Percentiles rank a stretch among this genome's conserved stretches.
Evolutionary conservation across 2,888 invertebrate genomes (phyloP).

Genomic region (Campopleginae sp.): DNA sequence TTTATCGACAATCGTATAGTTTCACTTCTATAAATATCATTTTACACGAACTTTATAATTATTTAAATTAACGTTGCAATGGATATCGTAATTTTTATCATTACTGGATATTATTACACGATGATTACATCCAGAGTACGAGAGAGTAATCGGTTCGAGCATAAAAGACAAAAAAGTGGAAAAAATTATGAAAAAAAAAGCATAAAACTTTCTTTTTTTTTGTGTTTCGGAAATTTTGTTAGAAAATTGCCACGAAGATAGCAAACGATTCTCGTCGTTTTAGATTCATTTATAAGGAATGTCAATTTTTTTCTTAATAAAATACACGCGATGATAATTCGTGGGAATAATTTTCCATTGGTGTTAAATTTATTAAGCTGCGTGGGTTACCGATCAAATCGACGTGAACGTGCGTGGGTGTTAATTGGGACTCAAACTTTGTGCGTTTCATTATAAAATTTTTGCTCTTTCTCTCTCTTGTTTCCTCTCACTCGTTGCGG

Average conservation of each 20-base stretch:
- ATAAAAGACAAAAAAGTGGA: neutral
- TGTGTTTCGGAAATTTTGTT: no score
- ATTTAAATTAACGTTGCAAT: neutral
- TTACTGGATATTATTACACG: neutral
- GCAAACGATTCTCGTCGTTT: neutral
- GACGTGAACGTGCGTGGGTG: slow-evolving; percentile 61
- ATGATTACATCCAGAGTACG: neutral
- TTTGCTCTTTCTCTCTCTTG: slow-evolving; percentile 3
- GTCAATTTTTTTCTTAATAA: neutral
- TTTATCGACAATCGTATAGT: neutral
- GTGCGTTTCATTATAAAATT: slow-evolving; percentile 61
- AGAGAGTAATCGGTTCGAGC: no score
- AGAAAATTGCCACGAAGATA: neutral
- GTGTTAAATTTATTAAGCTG: slow-evolving; percentile 25
- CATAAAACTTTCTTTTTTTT: no score
- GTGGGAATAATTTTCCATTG: slow-evolving; percentile 59
- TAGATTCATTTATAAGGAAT: neutral
- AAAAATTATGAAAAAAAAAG: neutral
- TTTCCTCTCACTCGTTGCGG: neutral
- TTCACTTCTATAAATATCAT: slow-evolving; percentile 2
- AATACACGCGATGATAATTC: slow-evolving; percentile 36
- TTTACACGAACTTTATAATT: neutral
- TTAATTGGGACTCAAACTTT: slow-evolving; percentile 71
- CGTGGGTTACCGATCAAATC: slow-evolving; percentile 64
- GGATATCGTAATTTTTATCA: neutral